Evolutionary conservation across 2,888 invertebrate genomes (phyloP).

Genomic region (Hirtodrosophila cameraria): DNA sequence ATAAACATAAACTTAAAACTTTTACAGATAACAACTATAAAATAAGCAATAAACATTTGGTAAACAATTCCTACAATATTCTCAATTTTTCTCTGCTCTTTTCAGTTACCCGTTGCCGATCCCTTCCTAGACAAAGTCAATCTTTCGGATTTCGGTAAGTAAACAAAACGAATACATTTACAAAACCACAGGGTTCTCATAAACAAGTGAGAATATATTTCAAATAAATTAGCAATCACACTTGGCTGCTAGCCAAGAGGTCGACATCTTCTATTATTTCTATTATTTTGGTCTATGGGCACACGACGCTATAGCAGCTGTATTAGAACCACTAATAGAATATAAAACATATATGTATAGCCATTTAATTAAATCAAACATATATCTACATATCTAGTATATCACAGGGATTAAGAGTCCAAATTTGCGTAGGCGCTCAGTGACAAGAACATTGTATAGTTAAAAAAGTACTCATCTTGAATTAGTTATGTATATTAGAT

Average conservation of each 20-base stretch:
- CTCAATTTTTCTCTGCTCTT: conserved; percentile 66
- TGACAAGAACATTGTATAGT: conserved; percentile 9
- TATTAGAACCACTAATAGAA: conserved; percentile 19
- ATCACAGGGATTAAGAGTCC: conserved; percentile 42
- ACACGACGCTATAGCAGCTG: conserved; percentile 44
- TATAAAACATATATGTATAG: conserved; percentile 5
- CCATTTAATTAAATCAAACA: conserved; percentile 46
- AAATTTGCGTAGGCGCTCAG: conserved; percentile 38
- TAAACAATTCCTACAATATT: too few relatives aligned
- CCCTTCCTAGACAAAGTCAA: conserved; percentile 95
- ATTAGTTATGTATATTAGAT: too few relatives aligned
- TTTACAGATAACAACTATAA: too few relatives aligned
- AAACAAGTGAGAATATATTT: conserved; percentile 39
- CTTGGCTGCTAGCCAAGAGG: conserved; percentile 62
- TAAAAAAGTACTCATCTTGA: background rate
- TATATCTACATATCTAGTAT: too few relatives aligned
- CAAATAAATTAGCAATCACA: conserved; percentile 54
- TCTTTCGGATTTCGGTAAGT: conserved; percentile 91
- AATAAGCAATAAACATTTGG: background rate
- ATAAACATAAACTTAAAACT: too few relatives aligned
- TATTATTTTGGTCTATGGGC: conserved; percentile 41
- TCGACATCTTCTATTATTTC: conserved; percentile 10
- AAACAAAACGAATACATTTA: background rate
- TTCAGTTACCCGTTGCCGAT: conserved; percentile 95
- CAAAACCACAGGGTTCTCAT: background rate